Percentiles rank a stretch among this genome's conserved stretches.
phyloP scores from a whole-genome alignment of 1,140 invertebrate genomes.

The Sycobia sp. region DNA sequence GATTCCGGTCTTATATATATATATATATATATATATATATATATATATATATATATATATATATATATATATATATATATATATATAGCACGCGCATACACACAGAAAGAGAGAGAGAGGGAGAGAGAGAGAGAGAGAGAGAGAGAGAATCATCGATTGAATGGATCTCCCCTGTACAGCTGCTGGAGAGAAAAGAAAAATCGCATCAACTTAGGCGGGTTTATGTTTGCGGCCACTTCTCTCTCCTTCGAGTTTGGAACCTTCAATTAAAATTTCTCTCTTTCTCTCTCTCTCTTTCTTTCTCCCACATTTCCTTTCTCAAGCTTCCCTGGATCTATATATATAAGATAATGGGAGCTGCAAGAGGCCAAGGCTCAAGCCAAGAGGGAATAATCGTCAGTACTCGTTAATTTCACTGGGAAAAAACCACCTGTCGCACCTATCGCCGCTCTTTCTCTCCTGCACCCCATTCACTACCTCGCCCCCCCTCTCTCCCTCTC shows the following conservation, averaged over 20 bases:
- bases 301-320: not conserved
- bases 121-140: constrained; percentile 15
- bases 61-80: no score
- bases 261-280: constrained; percentile 16
- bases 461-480: no score
- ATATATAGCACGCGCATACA: no score
- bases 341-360: constrained; percentile 20
- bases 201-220: constrained; percentile 17
- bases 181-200: constrained; percentile 30
- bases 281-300: not conserved
- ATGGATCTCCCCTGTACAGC: constrained; percentile 27
- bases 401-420: constrained; percentile 45
- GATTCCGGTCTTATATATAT: no score
- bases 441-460: not conserved
- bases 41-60: no score
- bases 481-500: no score
- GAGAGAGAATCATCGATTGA: constrained; percentile 25
- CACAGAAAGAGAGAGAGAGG: constrained; percentile 4
- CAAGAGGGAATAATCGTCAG: constrained; percentile 48
- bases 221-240: constrained; percentile 4
- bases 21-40: no score
- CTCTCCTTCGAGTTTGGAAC: constrained; percentile 27
- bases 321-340: no score
- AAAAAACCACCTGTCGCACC: constrained; percentile 49
- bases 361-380: constrained; percentile 34